phyloP scores from a whole-genome alignment of 2,797 vertebrate genomes.

The Pangasius djambal region DNA sequence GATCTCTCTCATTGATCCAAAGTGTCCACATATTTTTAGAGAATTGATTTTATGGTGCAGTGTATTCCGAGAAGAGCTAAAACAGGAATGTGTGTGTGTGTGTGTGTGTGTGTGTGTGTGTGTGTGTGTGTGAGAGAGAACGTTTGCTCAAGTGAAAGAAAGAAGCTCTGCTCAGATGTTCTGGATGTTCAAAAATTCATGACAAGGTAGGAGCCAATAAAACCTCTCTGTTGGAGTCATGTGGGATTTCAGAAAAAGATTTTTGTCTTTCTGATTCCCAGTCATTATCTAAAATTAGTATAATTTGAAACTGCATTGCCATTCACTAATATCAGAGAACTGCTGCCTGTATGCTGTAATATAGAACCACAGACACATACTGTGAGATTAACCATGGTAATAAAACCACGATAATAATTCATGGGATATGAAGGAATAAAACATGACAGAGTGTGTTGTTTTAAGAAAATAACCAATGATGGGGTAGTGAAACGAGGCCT shows the following conservation, averaged over 20 bases:
- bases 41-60: conserved; percentile 72
- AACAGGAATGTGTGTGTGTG: conserved; percentile 48
- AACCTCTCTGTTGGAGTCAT: not conserved
- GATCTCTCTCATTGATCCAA: conserved; percentile 74
- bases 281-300: not conserved
- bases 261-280: not conserved
- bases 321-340: conserved; percentile 2
- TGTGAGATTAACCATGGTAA: not conserved
- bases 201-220: conserved; percentile 1
- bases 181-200: conserved; percentile 8
- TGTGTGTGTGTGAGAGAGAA: not conserved
- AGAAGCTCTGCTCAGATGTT: conserved; percentile 9
- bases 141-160: conserved; percentile 17
- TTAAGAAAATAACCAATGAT: not conserved
- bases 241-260: not conserved
- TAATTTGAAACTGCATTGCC: not conserved
- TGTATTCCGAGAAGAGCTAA: conserved; percentile 77
- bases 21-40: conserved; percentile 81
- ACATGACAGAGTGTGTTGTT: not conserved
- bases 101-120: conserved; percentile 25
- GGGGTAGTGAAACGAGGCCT: not conserved
- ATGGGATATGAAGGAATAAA: not conserved
- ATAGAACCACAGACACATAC: not conserved
- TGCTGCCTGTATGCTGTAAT: not conserved
- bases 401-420: not conserved